Conservation (phyloP, 2,888 invertebrate species). For the Scaptomyza polygonia region DNA sequence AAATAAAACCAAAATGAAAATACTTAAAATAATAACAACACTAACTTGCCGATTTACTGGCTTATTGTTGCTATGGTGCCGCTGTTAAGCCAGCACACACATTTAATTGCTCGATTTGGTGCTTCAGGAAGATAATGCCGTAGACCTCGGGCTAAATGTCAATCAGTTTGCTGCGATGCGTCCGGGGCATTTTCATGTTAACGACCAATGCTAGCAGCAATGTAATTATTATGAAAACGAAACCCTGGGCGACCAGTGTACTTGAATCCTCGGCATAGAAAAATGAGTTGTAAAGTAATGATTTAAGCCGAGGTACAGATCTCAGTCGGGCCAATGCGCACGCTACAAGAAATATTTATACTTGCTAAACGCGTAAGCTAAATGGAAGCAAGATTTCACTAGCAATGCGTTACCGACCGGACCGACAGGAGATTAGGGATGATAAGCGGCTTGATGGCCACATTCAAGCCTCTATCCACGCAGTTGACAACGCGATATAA, state of each 20-base stretch:
- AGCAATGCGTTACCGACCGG: too few species aligned
- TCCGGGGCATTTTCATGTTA: slow-evolving; percentile 81
- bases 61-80: slow-evolving; percentile 82
- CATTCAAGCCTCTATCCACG: too few species aligned
- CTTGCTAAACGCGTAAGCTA: too few species aligned
- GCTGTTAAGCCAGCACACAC: slow-evolving; percentile 79
- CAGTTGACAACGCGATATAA: too few species aligned
- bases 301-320: too few species aligned
- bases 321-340: too few species aligned
- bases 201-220: slow-evolving; percentile 79
- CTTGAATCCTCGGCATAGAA: slow-evolving; percentile 79
- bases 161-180: slow-evolving; percentile 73
- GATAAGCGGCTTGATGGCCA: too few species aligned
- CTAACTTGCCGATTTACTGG: slow-evolving; percentile 29
- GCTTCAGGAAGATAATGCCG: slow-evolving; percentile 82
- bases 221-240: slow-evolving; percentile 80
- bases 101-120: slow-evolving; percentile 82
- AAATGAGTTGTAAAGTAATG: slow-evolving; percentile 79
- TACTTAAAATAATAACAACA: background rate
- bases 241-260: slow-evolving; percentile 81
- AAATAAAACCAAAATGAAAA: slow-evolving; percentile 6
- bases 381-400: too few species aligned
- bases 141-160: slow-evolving; percentile 81
- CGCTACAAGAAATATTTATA: too few species aligned
- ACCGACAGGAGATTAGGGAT: too few species aligned